Evolutionary conservation across 2,888 invertebrate genomes (phyloP).

Genomic region (Dione vanillae): DNA sequence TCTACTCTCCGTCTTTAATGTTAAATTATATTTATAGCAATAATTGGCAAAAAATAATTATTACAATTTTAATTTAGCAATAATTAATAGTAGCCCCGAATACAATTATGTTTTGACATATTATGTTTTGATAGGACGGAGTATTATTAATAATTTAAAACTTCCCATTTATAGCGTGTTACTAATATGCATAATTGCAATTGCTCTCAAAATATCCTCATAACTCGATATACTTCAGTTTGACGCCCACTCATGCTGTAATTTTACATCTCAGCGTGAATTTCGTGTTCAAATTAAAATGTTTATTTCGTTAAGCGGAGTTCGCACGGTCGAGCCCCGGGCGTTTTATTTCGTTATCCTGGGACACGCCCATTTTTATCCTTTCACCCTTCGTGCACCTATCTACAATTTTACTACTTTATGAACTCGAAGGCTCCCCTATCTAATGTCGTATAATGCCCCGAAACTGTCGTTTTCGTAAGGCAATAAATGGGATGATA

Average conservation of each 20-base stretch:
- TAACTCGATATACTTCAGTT: conserved; percentile 75
- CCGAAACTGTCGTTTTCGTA: conserved; percentile 68
- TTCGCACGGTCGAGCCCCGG: conserved; percentile 78
- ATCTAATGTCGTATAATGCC: conserved; percentile 76
- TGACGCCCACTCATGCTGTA: conserved; percentile 71
- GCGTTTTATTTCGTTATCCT: conserved; percentile 80
- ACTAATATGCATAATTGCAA: conserved; percentile 4
- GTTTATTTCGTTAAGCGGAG: conserved; percentile 82
- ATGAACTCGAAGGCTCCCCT: conserved; percentile 55
- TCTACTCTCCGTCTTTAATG: too few species aligned
- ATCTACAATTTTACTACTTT: conserved; percentile 60
- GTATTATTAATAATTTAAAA: neutral
- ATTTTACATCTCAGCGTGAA: conserved; percentile 82
- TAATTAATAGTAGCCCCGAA: too few species aligned
- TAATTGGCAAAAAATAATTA: too few species aligned
- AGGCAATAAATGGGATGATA: conserved; percentile 47
- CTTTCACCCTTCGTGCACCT: conserved; percentile 57
- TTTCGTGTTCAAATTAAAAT: conserved; percentile 83
- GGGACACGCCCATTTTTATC: conserved; percentile 66
- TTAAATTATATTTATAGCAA: too few species aligned
- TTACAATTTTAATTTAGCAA: too few species aligned
- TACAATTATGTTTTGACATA: too few species aligned
- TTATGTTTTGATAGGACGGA: neutral
- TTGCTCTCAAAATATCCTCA: conserved; percentile 64
- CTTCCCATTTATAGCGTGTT: neutral